These are phyloP conservation scores for Sphyrna mokarran DNA, from an alignment of 2,113 vertebrate species.

Conservation along the genomic window DNA sequence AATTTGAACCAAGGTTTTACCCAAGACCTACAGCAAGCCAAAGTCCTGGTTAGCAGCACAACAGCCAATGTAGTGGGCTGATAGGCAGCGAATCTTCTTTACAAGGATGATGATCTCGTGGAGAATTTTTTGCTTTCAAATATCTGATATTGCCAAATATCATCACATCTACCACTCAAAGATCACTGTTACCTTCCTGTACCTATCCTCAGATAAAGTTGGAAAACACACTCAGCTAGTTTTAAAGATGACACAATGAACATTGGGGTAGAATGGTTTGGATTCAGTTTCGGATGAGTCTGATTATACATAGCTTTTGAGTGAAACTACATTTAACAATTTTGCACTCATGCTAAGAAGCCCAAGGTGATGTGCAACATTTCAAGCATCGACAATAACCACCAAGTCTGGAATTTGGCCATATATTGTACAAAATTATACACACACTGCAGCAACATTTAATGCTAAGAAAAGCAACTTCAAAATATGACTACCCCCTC, in stretches of 20 bases:
- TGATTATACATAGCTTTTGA: neutral
- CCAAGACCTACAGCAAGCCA: neutral
- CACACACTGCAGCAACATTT: neutral
- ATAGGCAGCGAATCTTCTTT: neutral
- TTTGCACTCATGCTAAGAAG: neutral
- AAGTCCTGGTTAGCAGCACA: neutral
- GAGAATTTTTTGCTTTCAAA: neutral
- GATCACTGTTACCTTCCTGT: neutral
- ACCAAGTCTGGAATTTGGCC: neutral
- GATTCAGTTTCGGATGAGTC: neutral
- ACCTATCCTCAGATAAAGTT: neutral
- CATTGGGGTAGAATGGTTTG: neutral
- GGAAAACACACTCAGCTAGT: neutral
- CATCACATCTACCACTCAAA: neutral
- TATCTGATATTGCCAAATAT: neutral
- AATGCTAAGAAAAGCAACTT: neutral
- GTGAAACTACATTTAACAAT: neutral
- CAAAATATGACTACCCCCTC: neutral
- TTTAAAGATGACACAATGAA: neutral
- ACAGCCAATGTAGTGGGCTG: neutral
- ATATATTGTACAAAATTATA: too few species aligned
- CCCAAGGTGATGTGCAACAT: neutral
- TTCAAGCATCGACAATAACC: neutral
- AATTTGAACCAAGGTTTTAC: neutral
- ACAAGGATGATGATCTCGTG: neutral